phyloP scores from a whole-genome alignment of 2,797 vertebrate genomes.

The Sebastes diploproa region DNA sequence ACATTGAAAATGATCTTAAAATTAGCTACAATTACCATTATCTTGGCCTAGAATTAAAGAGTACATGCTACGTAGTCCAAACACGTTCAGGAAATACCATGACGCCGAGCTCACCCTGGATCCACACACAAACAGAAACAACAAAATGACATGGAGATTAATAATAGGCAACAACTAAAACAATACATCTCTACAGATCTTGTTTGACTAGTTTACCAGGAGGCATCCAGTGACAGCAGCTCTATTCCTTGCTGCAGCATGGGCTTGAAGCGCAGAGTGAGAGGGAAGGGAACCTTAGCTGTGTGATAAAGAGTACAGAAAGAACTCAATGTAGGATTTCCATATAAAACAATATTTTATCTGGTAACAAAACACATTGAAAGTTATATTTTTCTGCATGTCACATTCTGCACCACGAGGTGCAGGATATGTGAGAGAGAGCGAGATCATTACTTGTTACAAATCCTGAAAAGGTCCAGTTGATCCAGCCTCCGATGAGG shows the following conservation, averaged over 20 bases:
- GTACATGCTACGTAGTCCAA: conserved; percentile 99
- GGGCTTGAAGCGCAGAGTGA: conserved; percentile 97
- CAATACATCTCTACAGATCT: neutral
- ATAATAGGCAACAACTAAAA: neutral
- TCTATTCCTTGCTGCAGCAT: conserved; percentile 99
- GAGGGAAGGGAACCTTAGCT: conserved; percentile 98
- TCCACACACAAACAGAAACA: neutral
- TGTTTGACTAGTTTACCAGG: conserved; percentile 87
- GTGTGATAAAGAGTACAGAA: conserved; percentile 24
- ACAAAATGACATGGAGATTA: neutral
- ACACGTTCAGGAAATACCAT: conserved; percentile 99
- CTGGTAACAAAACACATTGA: fast-evolving
- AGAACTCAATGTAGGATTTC: neutral
- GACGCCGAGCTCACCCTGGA: conserved; percentile 98
- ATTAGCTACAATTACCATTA: conserved; percentile 86
- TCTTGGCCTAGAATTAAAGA: conserved; percentile 98
- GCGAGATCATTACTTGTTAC: conserved; percentile 89
- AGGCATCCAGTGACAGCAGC: conserved; percentile 95
- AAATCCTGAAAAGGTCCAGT: conserved; percentile 99
- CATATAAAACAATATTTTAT: neutral
- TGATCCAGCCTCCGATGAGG: conserved; percentile 99
- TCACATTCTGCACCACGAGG: fast-evolving
- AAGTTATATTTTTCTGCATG: neutral
- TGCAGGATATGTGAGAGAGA: neutral
- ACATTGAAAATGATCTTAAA: neutral